A percentile compares a stretch with the other conserved stretches of the same genome.
Conservation (phyloP, 92 coral and sea anemone genomes). For the Diadumene lineata region DNA sequence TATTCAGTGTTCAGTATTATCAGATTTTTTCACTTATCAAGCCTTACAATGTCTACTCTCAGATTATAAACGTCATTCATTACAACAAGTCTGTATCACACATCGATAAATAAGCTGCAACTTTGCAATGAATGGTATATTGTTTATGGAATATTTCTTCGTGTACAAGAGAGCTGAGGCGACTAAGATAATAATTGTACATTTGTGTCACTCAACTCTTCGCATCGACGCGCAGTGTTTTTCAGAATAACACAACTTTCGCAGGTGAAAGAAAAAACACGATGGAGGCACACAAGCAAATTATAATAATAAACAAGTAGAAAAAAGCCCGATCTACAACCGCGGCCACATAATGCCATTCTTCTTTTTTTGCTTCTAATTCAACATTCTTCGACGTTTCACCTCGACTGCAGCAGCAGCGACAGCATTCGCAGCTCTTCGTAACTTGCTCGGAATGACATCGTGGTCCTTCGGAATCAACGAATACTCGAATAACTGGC, state of each 20-base stretch:
- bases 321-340: slow-evolving; percentile 84
- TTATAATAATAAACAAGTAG: slow-evolving; percentile 53
- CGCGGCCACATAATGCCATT: slow-evolving; percentile 86
- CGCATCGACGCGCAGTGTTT: neutral
- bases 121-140: too few species aligned
- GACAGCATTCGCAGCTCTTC: neutral
- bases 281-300: slow-evolving; percentile 63
- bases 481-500: slow-evolving; percentile 27
- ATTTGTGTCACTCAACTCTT: neutral
- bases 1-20: too few species aligned
- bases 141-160: too few species aligned
- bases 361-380: slow-evolving; percentile 51
- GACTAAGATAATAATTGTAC: too few species aligned
- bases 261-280: slow-evolving; percentile 61
- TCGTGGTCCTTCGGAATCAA: slow-evolving; percentile 24
- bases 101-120: too few species aligned
- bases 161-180: too few species aligned
- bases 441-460: slow-evolving; percentile 9
- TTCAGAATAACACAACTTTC: slow-evolving; percentile 26
- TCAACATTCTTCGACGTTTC: slow-evolving; percentile 42
- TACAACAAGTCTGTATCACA: too few species aligned
- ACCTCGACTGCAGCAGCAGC: slow-evolving; percentile 33
- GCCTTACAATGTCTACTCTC: too few species aligned
- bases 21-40: too few species aligned
- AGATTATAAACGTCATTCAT: too few species aligned